Percentiles rank a stretch among this genome's conserved stretches.
phyloP scores from a whole-genome alignment of 1,140 invertebrate genomes.

The Laupala kohalensis region DNA sequence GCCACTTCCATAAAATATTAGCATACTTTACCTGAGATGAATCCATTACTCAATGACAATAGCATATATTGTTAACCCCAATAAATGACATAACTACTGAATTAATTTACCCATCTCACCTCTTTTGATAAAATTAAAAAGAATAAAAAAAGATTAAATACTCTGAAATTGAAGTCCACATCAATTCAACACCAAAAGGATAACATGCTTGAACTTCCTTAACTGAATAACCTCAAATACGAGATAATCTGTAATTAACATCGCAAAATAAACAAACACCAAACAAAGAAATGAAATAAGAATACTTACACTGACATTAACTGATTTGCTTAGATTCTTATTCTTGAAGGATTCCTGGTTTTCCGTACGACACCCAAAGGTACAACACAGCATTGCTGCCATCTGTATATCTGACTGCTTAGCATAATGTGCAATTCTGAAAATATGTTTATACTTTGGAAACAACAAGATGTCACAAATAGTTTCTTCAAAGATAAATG shows the following conservation, averaged over 20 bases:
- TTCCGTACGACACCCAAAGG: constrained; percentile 49
- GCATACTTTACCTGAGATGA: not conserved
- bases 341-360: constrained; percentile 23
- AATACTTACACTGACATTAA: constrained; percentile 37
- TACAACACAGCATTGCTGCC: constrained; percentile 80
- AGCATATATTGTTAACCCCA: too few relatives aligned
- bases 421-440: constrained; percentile 64
- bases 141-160: too few relatives aligned
- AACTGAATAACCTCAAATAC: too few relatives aligned
- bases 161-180: too few relatives aligned
- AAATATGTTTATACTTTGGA: constrained; percentile 16
- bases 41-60: too few relatives aligned
- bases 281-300: not conserved
- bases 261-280: not conserved
- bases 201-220: too few relatives aligned
- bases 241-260: too few relatives aligned
- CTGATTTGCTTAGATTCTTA: constrained; percentile 30
- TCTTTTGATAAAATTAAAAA: too few relatives aligned
- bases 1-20: not conserved
- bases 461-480: not conserved
- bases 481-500: not conserved
- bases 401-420: constrained; percentile 78
- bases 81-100: too few relatives aligned
- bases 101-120: too few relatives aligned
- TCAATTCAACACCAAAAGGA: too few relatives aligned